A percentile compares a stretch with the other conserved stretches of the same genome.
Conservation (phyloP, 1,140 invertebrate genomes). For the Dufourea novaeangliae region DNA sequence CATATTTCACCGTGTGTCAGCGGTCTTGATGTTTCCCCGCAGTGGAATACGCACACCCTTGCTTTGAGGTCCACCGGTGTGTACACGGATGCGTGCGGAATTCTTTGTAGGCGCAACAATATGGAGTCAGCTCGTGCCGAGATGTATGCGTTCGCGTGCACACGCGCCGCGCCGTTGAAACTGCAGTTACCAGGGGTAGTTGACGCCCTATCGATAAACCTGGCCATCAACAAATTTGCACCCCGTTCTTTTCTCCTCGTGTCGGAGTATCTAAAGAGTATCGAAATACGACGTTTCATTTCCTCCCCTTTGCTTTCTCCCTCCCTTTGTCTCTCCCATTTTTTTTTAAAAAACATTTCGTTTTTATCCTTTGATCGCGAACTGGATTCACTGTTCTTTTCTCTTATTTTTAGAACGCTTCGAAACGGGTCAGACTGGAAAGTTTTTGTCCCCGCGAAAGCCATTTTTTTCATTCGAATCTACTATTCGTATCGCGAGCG, state of each 20-base stretch:
- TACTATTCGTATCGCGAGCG: neutral
- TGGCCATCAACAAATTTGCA: conserved; percentile 58
- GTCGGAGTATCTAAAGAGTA: neutral
- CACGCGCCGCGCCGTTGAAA: conserved; percentile 10
- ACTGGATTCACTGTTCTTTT: too few relatives aligned
- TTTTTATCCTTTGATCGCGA: too few relatives aligned
- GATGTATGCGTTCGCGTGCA: conserved; percentile 57
- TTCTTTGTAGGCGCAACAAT: conserved; percentile 53
- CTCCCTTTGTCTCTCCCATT: too few relatives aligned
- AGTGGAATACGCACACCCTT: conserved; percentile 57
- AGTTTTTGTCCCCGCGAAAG: neutral
- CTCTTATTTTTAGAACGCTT: neutral
- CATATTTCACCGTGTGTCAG: conserved; percentile 69
- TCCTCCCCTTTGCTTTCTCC: neutral
- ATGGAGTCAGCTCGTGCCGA: conserved; percentile 35
- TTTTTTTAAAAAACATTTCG: too few relatives aligned
- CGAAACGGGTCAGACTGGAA: neutral
- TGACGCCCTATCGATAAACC: conserved; percentile 56
- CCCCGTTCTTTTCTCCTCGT: neutral
- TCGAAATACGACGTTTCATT: neutral
- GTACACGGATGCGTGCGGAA: conserved; percentile 16
- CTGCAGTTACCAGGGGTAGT: conserved; percentile 30
- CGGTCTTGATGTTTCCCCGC: conserved; percentile 67
- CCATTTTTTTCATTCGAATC: neutral
- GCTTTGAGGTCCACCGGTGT: conserved; percentile 42